Evolutionary conservation across 2,113 vertebrate genomes (phyloP).

Genomic region (Malaclemys terrapin): DNA sequence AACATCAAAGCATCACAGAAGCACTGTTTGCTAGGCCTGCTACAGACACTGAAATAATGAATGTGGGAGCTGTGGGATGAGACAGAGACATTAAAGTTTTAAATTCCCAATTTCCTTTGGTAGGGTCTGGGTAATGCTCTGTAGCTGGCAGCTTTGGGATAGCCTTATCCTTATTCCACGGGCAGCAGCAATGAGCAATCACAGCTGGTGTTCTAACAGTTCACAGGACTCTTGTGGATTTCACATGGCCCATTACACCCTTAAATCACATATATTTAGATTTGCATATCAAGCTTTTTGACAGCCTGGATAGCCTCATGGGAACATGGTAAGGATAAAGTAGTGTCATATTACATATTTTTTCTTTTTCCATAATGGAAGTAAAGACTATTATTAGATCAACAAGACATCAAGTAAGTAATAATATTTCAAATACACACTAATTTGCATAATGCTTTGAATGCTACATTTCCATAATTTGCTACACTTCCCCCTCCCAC

Average conservation of each 20-base stretch:
- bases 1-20: background rate
- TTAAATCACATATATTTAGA: slow-evolving; percentile 13
- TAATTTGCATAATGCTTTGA: slow-evolving; percentile 5
- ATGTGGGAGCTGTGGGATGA: accelerated
- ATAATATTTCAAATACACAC: slow-evolving; percentile 55
- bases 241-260: slow-evolving; percentile 23
- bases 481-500: background rate
- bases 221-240: background rate
- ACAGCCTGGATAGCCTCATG: background rate
- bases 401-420: slow-evolving; percentile 13
- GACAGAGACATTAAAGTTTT: accelerated
- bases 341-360: background rate
- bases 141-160: background rate
- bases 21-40: background rate
- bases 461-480: background rate
- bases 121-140: accelerated
- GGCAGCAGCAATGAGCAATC: background rate
- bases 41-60: accelerated
- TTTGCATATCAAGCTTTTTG: slow-evolving; percentile 29
- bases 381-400: slow-evolving; percentile 55
- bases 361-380: slow-evolving; percentile 38
- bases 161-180: slow-evolving; percentile 10
- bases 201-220: background rate
- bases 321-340: slow-evolving; percentile 47
- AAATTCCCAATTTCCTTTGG: accelerated